These are phyloP conservation scores for Eristalis tenax DNA, from an alignment of 2,888 invertebrate genomes.

Conservation along the genomic window DNA sequence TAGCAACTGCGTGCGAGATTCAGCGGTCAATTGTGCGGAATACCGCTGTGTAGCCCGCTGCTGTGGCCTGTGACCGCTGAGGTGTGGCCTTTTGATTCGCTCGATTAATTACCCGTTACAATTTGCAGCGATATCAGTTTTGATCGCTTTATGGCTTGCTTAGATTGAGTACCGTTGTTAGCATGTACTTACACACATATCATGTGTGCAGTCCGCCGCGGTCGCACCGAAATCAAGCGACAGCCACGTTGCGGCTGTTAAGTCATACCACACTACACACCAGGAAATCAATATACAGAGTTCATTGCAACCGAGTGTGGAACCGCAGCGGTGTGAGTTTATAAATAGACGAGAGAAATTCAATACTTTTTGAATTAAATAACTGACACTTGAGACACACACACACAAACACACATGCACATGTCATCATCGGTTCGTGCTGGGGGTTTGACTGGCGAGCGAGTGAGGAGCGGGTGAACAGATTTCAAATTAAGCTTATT, in stretches of 20 bases:
- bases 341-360: slow-evolving; percentile 58
- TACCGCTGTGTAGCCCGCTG: slow-evolving; percentile 2
- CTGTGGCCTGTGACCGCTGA: not conserved
- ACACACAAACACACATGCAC: slow-evolving; percentile 28
- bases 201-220: not conserved
- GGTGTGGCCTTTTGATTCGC: not conserved
- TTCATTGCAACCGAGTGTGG: slow-evolving; percentile 66
- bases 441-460: not conserved
- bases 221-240: not conserved
- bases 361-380: slow-evolving; percentile 57
- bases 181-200: not conserved
- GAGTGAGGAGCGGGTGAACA: slow-evolving; percentile 14
- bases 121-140: not conserved
- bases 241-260: slow-evolving; percentile 44
- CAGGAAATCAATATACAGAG: slow-evolving; percentile 68
- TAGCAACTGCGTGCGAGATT: slow-evolving; percentile 46
- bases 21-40: slow-evolving; percentile 1
- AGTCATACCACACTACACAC: slow-evolving; percentile 45
- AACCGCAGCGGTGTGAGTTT: slow-evolving; percentile 47
- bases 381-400: slow-evolving; percentile 62
- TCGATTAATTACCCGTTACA: slow-evolving; percentile 16
- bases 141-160: not conserved
- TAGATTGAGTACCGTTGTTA: not conserved
- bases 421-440: slow-evolving; percentile 20
- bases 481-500: slow-evolving; percentile 39